Evolutionary conservation across 2,113 vertebrate species (phyloP), one percentile per base, ranked within the genome.

Genomic region (Hydrolagus affinis): DNA sequence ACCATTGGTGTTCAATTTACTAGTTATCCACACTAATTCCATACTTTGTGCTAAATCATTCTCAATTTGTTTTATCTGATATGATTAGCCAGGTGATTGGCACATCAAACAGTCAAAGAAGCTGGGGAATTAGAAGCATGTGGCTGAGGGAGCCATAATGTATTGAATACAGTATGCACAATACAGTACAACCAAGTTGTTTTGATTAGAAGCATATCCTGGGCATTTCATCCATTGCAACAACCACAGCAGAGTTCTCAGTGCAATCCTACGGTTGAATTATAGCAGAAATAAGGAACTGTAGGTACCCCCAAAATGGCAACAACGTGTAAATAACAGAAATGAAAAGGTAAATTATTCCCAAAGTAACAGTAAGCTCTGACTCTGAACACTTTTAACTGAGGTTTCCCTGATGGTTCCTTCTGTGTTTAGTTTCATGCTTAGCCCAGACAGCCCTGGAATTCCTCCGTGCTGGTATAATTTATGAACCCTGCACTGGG

Each of bases 391-490:
- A 44, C 44, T 44, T 44, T 44, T 44, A 44, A 44, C 6, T 44
- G 44, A 44, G 44, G 44, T 44, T 44, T 3, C 44, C 8, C 25
- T 66, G 62, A 83, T 56, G 23, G 28, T 83, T 28, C 87, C 88
- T 88, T 86, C 87, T 89, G 89, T 87, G 90, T 72, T 17, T 62
- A 19, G 85, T 85, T 88, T 87, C 86, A 76, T 23, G 57, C 87
- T 80, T 86, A 87, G 86, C 83, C 88, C 87, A 88, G 85, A 87
- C 87, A 87, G 89, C 87, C 86, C 86, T 90, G 89, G 88, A 90
- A 90, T 89, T 85, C 87, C 86, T 91, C 88, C 88, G 86, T 89
- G 86, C 75, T 86, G 86, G 87, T 86, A 88, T 87, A 87, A 86
- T 85, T 14, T 28, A 83, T 10, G 17, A 68, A 30, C 78, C 15